Conservation (phyloP, 2,797 vertebrate species). For the Argya squamiceps region DNA sequence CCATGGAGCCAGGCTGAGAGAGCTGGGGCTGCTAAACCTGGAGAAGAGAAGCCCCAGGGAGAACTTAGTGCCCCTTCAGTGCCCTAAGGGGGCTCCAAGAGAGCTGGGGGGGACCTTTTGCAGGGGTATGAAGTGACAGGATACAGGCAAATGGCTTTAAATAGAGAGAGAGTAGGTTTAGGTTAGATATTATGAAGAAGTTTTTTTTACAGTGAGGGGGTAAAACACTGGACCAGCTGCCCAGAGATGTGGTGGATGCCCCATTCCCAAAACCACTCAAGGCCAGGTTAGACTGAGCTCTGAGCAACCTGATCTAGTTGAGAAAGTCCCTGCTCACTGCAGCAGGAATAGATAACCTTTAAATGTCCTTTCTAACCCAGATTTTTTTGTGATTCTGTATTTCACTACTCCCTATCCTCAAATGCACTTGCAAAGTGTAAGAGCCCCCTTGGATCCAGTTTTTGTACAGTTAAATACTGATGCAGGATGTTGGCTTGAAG, state of each 20-base stretch:
- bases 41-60: not conserved
- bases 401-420: not conserved
- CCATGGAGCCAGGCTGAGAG: not conserved
- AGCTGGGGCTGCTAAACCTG: not conserved
- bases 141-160: not conserved
- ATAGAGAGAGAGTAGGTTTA: not conserved
- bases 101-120: too few relatives aligned
- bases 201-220: not conserved
- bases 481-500: accelerated
- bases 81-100: not conserved
- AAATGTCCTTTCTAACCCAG: not conserved
- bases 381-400: not conserved
- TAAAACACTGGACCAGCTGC: not conserved
- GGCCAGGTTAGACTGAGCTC: not conserved
- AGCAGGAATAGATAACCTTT: not conserved
- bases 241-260: not conserved
- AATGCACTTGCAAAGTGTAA: not conserved
- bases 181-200: not conserved
- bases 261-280: not conserved
- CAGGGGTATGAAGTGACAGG: not conserved
- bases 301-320: not conserved
- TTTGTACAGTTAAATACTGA: not conserved
- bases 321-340: not conserved
- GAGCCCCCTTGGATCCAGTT: not conserved
- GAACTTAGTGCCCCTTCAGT: not conserved